Evolutionary conservation across 1,140 invertebrate species (phyloP), one percentile per base, ranked within the genome.

Genomic region (Apis laboriosa): DNA sequence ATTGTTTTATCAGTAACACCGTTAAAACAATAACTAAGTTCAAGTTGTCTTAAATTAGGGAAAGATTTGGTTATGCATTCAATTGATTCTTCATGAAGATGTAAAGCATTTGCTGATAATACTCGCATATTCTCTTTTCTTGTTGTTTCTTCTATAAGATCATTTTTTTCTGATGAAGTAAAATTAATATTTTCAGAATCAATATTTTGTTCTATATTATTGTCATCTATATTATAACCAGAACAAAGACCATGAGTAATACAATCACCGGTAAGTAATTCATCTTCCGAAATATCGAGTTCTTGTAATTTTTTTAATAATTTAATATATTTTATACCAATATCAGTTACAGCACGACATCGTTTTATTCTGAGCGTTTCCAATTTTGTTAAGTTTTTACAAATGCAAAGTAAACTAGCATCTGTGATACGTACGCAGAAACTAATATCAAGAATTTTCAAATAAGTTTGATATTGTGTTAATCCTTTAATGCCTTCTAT

Each of bases 251-350:
- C 95, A 73, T 94, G 93, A 78, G 94, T 93, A 21, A 97, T 92
- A 21, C 96, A 96, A 49, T 93, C 92, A 73, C 95, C 95, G 43
- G 95, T 95, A n/a, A 97, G 92, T 74, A 95, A 92, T 90, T 96
- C 95, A 90, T 96, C 96, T 84, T 96, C 95, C 1, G 96, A 96
- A 21, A 97, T 95, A 89, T 97, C 96, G 34, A 97, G 85, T 19
- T 92, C 89, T 84, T 94, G 94, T 8, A 97, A 89, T 49, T 94
- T 93, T 68, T 92, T 93, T 11, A 97, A 87, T 56, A 95, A 94
- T 56, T 92, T 83, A 58, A 97, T 90, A 83, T 95, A 92, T 15
- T 90, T 85, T 13, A 96, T 92, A 7, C 96, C 95, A 34, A 91
- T 86, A 90, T 97, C 95, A 4, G 96, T 96, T 0, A 97, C 92